Conservation (phyloP, 2,888 invertebrate genomes). For the Patella depressa region DNA sequence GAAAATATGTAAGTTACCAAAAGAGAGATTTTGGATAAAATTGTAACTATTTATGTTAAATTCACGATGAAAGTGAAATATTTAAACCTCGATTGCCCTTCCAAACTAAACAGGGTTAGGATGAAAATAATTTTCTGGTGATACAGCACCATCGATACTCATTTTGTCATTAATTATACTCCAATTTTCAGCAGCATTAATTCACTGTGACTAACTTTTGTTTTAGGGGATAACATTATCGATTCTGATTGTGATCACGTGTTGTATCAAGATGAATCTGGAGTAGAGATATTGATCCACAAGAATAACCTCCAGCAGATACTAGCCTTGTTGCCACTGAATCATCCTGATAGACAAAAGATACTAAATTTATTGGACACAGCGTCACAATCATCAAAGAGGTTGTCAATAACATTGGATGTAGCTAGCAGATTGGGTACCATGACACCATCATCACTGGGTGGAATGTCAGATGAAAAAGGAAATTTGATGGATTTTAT, state of each 20-base stretch:
- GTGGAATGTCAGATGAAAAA: neutral
- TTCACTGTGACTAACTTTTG: neutral
- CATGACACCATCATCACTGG: conserved; percentile 2
- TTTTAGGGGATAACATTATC: neutral
- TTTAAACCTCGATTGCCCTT: too few species aligned
- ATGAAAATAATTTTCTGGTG: too few species aligned
- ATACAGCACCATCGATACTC: too few species aligned
- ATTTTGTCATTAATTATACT: too few species aligned
- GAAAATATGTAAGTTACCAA: neutral
- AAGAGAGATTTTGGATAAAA: too few species aligned
- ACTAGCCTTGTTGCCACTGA: neutral
- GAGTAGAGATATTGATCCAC: neutral
- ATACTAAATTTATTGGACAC: neutral
- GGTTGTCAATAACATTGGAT: neutral
- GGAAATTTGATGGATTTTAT: too few species aligned
- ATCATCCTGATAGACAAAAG: neutral
- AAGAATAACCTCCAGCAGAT: neutral
- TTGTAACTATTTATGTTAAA: too few species aligned
- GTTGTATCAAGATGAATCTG: neutral
- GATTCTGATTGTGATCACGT: neutral
- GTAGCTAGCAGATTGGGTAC: neutral
- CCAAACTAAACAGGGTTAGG: too few species aligned
- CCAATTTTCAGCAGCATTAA: too few species aligned
- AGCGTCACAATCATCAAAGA: neutral
- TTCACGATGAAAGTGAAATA: too few species aligned